Evolutionary conservation across 2,888 invertebrate genomes (phyloP), one percentile per base, ranked within the genome.

Genomic region (Trichogramma evanescens): DNA sequence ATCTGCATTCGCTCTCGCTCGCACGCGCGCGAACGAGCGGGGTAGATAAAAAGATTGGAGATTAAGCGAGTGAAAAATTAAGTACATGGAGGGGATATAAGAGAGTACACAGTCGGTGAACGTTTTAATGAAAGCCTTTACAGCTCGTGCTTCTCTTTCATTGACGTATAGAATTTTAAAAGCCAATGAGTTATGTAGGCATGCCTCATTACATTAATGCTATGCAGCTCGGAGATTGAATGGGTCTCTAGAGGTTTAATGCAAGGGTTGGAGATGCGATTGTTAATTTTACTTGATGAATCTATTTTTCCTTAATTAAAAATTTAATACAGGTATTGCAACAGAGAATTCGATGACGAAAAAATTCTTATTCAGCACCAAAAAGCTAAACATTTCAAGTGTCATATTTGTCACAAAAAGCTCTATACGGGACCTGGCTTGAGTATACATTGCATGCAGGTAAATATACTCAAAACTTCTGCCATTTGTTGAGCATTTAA

Each of bases 321-420:
- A 13, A 67, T 62, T 57, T 62, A 64, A 67, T 65, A 72, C 80
- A 98, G 97, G 98, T 99, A 99, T 82, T 99, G 99, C 80, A 98
- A 98, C 81, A 86, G 99, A 71, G 99, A 99, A 81, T 99, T 99
- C 80, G 99, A 99, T 79, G 99, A 99, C 82, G 99, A 99, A 79
- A 99, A 99, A 80, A 99, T 99, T 79, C 83, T 99, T 59, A 95
- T 99, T 68, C 99, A 99, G 80, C 99, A 99, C 80, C 99, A 99
- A 80, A 99, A 99, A 80, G 99, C 99, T 53, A 99, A 99, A 80
- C 99, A 99, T 83, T 99, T 99, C 79, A 99, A 99, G 83, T 99
- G 99, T 84, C 97, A 97, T 80, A 95, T 98, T 79, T 99, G 99
- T 81, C 97, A 98, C 82, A 98, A 98, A 81, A 97, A 97, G 81